phyloP scores from a whole-genome alignment of 2,113 vertebrate species.

The Malurus cyaneus region DNA sequence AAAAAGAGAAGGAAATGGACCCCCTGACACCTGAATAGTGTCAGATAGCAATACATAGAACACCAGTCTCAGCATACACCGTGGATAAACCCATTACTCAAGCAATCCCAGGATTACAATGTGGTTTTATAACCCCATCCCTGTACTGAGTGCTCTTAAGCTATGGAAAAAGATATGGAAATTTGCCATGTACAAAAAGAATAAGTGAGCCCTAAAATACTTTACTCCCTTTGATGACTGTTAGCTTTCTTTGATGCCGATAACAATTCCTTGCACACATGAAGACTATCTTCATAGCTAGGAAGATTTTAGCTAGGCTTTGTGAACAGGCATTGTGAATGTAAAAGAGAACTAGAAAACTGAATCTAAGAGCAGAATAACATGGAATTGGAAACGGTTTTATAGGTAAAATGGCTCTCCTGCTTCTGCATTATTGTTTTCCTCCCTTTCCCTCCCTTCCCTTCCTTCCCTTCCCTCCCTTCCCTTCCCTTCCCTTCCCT shows the following conservation, averaged over 20 bases:
- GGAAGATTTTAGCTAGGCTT: background rate
- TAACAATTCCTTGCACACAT: background rate
- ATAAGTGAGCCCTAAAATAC: background rate
- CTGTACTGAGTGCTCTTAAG: background rate
- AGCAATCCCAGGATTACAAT: background rate
- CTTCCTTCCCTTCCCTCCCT: too few species aligned
- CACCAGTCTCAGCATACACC: background rate
- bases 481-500: too few species aligned
- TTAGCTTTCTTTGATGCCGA: background rate
- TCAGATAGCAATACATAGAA: background rate
- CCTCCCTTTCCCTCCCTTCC: too few species aligned
- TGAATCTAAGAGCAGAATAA: background rate
- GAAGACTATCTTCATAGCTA: background rate
- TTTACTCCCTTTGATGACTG: background rate
- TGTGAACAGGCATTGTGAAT: background rate
- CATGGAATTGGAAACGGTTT: background rate
- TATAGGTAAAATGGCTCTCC: background rate
- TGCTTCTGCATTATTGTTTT: rapidly evolving
- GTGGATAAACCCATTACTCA: background rate
- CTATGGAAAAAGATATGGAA: background rate
- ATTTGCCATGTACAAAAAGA: background rate
- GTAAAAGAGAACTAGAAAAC: background rate
- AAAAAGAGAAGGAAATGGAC: background rate
- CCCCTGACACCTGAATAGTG: background rate
- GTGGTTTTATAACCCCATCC: background rate